Base-by-base conservation (phyloP, 2,113 vertebrate species). In the Corydoras sp. region DNA sequence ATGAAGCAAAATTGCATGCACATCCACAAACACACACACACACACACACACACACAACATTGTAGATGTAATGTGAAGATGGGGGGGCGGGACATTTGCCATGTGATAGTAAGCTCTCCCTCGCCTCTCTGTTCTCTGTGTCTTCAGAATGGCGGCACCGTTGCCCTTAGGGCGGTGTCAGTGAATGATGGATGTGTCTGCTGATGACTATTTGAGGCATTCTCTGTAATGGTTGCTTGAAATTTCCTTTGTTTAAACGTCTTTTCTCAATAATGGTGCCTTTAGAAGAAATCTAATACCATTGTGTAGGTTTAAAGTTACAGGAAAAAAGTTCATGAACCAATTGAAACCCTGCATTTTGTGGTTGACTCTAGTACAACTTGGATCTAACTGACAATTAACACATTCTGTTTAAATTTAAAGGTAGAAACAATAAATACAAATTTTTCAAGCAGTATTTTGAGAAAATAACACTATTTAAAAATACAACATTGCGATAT, bases 1-100 rank as follows among this genome's bases (percentile, higher is more conserved):
- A 58, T 72, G 68, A 80, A 82, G 74, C 78, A 15, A 77, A 79
- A 79, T 61, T 12, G 53, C 58, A 68, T 35, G 54, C 48, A 58
- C 30, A 30, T 55, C 64, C 48, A 31, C 15, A n/a, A 56, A 54
- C 62, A 53, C 5, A 11, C 54, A 68, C 55, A 73, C 59, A 18
- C 48, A 15, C 51, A 65, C 61, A 43, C 54, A 58, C 66, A 43
- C 15, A 60, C 15, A 75, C 58, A 74, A 69, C 61, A 30, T 0
- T 18, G 9, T 24, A 30, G 10, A 11, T 61, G 30, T 31, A 55
- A 51, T 62, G 29, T 6, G 18, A 65, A 65, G 18, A 24, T 24
- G 35, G 7, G n/a, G 53, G 29, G 54, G 60, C 3, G 13, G 49
- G 61, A 32, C 9, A 49, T 62, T 55, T 72, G 73, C 56, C 65